A percentile compares a stretch with the other conserved stretches of the same genome.
phyloP scores from a whole-genome alignment of 2,888 invertebrate species.

The Andrena bicolor region DNA sequence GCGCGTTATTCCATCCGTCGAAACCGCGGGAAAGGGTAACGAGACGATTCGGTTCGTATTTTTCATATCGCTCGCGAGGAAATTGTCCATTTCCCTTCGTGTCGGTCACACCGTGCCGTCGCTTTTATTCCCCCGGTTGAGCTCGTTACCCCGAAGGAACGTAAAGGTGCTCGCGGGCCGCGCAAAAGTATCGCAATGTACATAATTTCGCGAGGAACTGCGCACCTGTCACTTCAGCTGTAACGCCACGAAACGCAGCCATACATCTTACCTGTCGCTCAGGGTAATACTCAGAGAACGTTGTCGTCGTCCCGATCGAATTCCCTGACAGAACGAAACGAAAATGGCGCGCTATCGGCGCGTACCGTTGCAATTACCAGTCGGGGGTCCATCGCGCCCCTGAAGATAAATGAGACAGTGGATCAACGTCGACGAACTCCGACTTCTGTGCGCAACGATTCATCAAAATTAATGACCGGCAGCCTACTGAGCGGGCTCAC shows the following conservation, averaged over 20 bases:
- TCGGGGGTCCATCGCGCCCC: constrained; percentile 60
- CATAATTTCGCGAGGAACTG: constrained; percentile 38
- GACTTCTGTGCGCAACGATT: constrained; percentile 65
- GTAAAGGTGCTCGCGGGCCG: not conserved
- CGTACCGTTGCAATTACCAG: constrained; percentile 60
- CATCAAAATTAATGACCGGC: constrained; percentile 66
- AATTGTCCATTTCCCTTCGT: not conserved
- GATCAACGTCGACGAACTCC: constrained; percentile 68
- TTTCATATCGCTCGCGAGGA: not conserved
- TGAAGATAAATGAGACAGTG: constrained; percentile 69
- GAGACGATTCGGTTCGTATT: constrained; percentile 22
- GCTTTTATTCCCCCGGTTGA: constrained; percentile 44
- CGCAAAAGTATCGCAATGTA: constrained; percentile 44
- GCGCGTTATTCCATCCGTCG: constrained; percentile 36
- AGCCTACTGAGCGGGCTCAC: constrained; percentile 44
- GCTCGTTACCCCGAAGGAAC: constrained; percentile 24
- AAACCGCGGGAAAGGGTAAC: constrained; percentile 20
- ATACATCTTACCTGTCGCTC: constrained; percentile 33
- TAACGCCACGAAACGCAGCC: constrained; percentile 6
- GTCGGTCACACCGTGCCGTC: not conserved
- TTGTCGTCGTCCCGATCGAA: constrained; percentile 36
- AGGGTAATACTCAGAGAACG: not conserved
- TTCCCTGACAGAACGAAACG: constrained; percentile 54
- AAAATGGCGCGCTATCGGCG: constrained; percentile 61
- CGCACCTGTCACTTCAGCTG: constrained; percentile 32